These are phyloP conservation scores for Phallusia fumigata DNA, from an alignment of 23 tunicate species.

Conservation along the genomic window DNA sequence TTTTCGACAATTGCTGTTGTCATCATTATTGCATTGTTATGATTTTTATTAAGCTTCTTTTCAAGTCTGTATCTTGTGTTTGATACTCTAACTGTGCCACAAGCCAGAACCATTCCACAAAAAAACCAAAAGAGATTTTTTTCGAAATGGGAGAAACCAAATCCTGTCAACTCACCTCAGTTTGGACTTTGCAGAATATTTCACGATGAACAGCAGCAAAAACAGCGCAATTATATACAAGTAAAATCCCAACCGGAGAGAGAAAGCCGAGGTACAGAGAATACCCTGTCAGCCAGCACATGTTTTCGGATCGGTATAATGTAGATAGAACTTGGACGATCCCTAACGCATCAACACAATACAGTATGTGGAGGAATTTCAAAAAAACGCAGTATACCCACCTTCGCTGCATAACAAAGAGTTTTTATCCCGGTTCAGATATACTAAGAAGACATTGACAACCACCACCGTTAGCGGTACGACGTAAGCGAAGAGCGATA, in stretches of 20 bases:
- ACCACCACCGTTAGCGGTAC: background rate
- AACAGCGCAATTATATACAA: background rate
- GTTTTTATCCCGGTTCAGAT: background rate
- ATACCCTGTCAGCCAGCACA: constrained; percentile 16
- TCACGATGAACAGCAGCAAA: constrained; percentile 1
- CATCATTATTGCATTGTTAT: too few relatives aligned
- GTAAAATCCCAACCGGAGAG: background rate
- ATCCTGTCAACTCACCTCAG: background rate
- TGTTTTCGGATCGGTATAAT: background rate
- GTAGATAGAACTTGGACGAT: too few relatives aligned
- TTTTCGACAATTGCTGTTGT: too few relatives aligned
- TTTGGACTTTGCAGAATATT: background rate
- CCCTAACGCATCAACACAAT: too few relatives aligned
- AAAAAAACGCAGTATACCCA: background rate
- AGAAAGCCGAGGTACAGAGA: constrained; percentile 1
- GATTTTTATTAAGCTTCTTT: too few relatives aligned
- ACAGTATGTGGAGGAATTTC: too few relatives aligned
- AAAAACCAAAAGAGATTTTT: too few relatives aligned
- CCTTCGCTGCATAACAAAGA: background rate
- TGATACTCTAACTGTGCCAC: too few relatives aligned
- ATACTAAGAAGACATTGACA: background rate
- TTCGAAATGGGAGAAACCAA: too few relatives aligned
- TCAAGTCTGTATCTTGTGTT: too few relatives aligned
- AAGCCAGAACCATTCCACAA: too few relatives aligned
- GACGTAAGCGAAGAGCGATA: background rate